Conservation (phyloP, 1,140 invertebrate genomes). For the Wasmannia auropunctata region DNA sequence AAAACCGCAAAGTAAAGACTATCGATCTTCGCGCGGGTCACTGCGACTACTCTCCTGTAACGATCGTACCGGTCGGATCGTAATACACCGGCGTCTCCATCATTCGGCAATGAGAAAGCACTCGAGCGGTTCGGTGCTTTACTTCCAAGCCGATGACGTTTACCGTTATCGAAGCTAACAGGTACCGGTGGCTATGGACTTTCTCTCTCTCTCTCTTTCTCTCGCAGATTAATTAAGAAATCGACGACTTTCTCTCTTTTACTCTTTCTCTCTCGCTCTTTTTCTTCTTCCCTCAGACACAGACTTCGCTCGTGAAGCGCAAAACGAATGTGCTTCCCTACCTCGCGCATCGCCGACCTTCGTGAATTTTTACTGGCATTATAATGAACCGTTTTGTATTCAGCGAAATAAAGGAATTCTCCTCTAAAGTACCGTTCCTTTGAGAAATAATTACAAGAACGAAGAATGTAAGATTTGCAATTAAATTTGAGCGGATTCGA, state of each 20-base stretch:
- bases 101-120: slow-evolving; percentile 51
- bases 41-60: slow-evolving; percentile 26
- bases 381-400: slow-evolving; percentile 16
- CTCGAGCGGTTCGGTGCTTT: slow-evolving; percentile 59
- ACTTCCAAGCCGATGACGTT: slow-evolving; percentile 67
- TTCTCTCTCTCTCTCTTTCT: slow-evolving; percentile 52
- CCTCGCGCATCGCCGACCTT: neutral
- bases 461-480: neutral
- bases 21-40: slow-evolving; percentile 15
- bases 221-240: slow-evolving; percentile 60
- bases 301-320: neutral
- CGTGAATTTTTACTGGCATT: neutral
- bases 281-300: neutral
- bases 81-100: slow-evolving; percentile 27
- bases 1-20: neutral
- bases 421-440: neutral
- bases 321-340: slow-evolving; percentile 12
- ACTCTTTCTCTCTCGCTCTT: neutral
- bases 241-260: slow-evolving; percentile 46
- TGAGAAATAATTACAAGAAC: neutral
- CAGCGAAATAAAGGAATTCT: neutral
- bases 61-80: slow-evolving; percentile 1
- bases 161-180: slow-evolving; percentile 73
- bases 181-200: slow-evolving; percentile 63
- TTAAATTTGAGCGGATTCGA: neutral